phyloP scores from a whole-genome alignment of 2,113 vertebrate species.

The Engystomops pustulosus region DNA sequence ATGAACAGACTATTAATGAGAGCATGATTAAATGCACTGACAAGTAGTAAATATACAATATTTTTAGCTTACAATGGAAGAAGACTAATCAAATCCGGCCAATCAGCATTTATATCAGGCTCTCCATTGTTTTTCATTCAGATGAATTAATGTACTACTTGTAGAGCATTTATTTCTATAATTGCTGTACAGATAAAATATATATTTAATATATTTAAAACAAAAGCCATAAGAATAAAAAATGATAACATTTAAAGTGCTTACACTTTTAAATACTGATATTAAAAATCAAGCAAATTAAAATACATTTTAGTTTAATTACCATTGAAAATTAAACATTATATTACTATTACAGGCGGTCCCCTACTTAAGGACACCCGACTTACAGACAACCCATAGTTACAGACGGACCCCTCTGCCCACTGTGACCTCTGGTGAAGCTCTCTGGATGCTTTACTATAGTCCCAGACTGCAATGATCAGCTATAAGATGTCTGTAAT shows the following conservation, averaged over 20 bases:
- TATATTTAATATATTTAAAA: not conserved
- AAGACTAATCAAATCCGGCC: not conserved
- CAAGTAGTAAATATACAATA: slow-evolving; percentile 12
- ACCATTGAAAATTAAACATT: not conserved
- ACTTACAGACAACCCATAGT: no score
- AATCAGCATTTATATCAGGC: not conserved
- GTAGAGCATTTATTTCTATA: not conserved
- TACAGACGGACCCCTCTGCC: no score
- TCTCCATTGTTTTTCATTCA: not conserved
- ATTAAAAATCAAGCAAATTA: not conserved
- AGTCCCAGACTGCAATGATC: no score
- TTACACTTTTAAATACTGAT: not conserved
- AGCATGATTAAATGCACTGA: slow-evolving; percentile 15
- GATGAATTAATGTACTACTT: not conserved
- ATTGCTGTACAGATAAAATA: not conserved
- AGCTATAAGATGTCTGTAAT: no score
- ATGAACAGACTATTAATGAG: slow-evolving; percentile 24
- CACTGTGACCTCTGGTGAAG: no score
- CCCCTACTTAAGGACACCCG: no score
- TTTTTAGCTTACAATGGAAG: not conserved
- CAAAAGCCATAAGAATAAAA: not conserved
- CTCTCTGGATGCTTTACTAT: no score
- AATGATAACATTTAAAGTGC: not conserved
- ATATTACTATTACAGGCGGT: no score
- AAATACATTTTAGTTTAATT: not conserved